A percentile compares a stretch with the other conserved stretches of the same genome.
Conservation (phyloP, 1,140 invertebrate genomes). For the Lutraria rhynchaena region DNA sequence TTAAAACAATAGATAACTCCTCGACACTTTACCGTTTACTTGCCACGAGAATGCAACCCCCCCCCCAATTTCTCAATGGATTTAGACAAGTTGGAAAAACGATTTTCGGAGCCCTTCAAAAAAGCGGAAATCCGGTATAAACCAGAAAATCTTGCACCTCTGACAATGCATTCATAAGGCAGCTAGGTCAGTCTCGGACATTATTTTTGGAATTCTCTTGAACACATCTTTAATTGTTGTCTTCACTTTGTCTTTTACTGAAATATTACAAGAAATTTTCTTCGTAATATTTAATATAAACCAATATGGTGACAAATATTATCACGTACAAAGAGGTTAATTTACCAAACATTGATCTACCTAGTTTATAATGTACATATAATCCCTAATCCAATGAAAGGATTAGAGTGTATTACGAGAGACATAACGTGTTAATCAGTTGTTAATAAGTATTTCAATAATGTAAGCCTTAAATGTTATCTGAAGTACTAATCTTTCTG, state of each 20-base stretch:
- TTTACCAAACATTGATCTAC: background rate
- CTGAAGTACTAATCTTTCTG: no score
- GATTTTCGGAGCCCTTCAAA: no score
- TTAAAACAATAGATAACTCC: no score
- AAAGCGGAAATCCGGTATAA: no score
- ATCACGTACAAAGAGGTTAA: background rate
- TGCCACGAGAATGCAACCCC: no score
- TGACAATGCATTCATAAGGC: background rate
- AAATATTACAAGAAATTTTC: slow-evolving; percentile 42
- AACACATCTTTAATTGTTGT: slow-evolving; percentile 55
- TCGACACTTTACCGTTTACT: no score
- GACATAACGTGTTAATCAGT: background rate
- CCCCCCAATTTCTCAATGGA: no score
- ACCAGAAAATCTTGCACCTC: no score
- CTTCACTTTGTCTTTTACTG: slow-evolving; percentile 62
- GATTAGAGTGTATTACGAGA: background rate
- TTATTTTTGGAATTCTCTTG: slow-evolving; percentile 23
- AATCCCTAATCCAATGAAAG: slow-evolving; percentile 1
- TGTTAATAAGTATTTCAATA: no score
- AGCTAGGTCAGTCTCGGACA: slow-evolving; percentile 38
- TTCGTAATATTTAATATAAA: background rate
- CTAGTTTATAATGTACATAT: background rate
- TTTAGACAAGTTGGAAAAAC: no score
- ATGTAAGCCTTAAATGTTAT: no score
- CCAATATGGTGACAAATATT: slow-evolving; percentile 10